Base-by-base conservation (phyloP, 2,113 vertebrate genomes). In the Menura novaehollandiae region DNA sequence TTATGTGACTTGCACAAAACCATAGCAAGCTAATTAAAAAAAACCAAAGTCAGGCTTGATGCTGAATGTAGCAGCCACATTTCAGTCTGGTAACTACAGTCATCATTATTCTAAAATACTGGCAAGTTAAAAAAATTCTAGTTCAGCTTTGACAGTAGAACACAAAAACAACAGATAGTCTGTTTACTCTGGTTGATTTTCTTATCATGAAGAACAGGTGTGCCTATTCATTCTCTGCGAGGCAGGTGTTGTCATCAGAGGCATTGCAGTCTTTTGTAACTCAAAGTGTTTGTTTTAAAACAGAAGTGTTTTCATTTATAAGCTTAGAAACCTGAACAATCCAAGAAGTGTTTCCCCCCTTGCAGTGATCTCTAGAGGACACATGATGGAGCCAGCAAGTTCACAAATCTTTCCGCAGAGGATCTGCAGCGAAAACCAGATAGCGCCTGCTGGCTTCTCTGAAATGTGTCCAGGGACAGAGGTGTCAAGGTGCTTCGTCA, bases 321-420 rank as follows among this genome's bases (percentile, higher is more conserved):
- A 79, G 56, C 55, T 81, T 52, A 71, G 56, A 64, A 75, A 58
- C 0, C 1, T 21, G 51, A 55, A 23, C 76, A 91, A 83, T 41
- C 8, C 0, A 1, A 27, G 63, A 35, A 71, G 8, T 26, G 33
- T 37, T 80, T 85, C 91, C 39, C 33, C 12, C 20, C 53, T 85
- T 97, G 95, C 74, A 97, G 72, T 93, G 71, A 17, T 91, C 49
- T 74, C 51, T 84, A n/a, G 44, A 90, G 73, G 55, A 94, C 96
- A 11, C 97, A 93, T 55, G 96, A 91, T 97, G 96, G 97, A 97
- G 97, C 95, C 68, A 97, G 72, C 28, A 89, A 93, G 81, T 90
- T 93, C 97, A 85, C 28, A 88, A 95, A 91, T 67, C 56, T 53
- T 89, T 85, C 87, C 53, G 59, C 66, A 41, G 56, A 71, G 32